Base-by-base conservation (phyloP, 2,888 invertebrate species). In the Trypoxylon attenuatum region DNA sequence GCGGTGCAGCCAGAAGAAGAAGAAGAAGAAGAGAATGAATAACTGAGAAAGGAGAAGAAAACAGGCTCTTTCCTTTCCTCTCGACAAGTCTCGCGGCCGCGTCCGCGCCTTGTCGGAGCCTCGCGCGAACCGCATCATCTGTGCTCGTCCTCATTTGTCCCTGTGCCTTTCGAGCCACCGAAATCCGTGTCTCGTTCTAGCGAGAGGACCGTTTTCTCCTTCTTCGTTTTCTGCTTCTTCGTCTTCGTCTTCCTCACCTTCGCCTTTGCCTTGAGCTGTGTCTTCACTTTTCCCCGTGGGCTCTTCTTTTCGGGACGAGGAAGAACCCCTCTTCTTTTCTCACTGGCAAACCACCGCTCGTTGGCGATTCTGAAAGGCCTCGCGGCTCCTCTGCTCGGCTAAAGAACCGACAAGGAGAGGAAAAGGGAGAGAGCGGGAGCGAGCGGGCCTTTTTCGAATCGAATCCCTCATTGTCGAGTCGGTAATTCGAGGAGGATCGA, bases 401-500 rank as follows among this genome's bases (percentile, higher is more conserved):
- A 55, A 55, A 61, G 55, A 13, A 13, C 13, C 33, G n/a, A 6
- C 5, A 13, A 33, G 33, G 33, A 33, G 66, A 46, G 49, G 50
- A 50, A n/a, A 57, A 39, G 39, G n/a, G 47, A 25, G 33, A 29
- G n/a, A 49, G 43, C 22, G 43, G 23, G 50, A 29, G 49, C 43
- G 55, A 68, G 56, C 46, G 64, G 54, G 64, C 60, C 69, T 79
- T 73, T 82, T 81, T 82, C 77, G 75, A 81, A 81, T 82, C 80
- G 80, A 84, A 84, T 84, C 78, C 76, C 82, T 83, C 79, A 83
- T 84, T 83, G 83, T 84, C 82, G 84, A 84, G 76, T 81, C 77
- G 79, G 84, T 83, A 83, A 84, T 84, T 84, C 80, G 82, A 84
- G 81, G 78, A 82, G 82, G 81, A 84, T 82, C 83, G 82, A 83